Percentiles rank a stretch among this genome's conserved stretches.
These are phyloP conservation scores for Triops longicaudatus DNA, from an alignment of 1,140 invertebrate genomes.

Conservation along the genomic window DNA sequence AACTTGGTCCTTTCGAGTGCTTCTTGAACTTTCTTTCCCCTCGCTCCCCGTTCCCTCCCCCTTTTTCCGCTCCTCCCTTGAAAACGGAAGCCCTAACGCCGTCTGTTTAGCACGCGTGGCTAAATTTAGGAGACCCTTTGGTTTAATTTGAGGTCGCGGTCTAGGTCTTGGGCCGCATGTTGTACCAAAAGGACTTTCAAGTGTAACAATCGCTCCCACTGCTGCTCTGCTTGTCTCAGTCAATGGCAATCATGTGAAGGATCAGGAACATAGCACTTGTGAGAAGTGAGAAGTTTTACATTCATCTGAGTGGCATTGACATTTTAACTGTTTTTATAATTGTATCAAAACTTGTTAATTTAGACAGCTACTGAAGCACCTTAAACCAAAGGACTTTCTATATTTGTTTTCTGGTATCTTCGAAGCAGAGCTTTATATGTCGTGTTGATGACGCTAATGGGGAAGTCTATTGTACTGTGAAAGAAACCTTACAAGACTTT, in stretches of 20 bases:
- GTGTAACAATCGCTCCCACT: not conserved
- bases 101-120: slow-evolving; percentile 5
- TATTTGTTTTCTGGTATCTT: too few relatives aligned
- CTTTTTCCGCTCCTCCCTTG: not conserved
- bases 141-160: slow-evolving; percentile 11
- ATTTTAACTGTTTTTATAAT: too few relatives aligned
- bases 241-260: not conserved
- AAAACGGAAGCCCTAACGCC: slow-evolving; percentile 8
- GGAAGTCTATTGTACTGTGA: too few relatives aligned
- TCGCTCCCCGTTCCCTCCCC: too few relatives aligned
- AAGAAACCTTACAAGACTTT: too few relatives aligned
- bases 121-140: slow-evolving; percentile 15
- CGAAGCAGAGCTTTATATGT: too few relatives aligned
- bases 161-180: not conserved
- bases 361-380: too few relatives aligned
- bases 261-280: not conserved
- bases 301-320: too few relatives aligned
- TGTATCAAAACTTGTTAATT: too few relatives aligned
- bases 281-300: not conserved
- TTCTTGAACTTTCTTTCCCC: not conserved
- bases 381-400: too few relatives aligned
- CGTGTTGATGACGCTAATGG: too few relatives aligned
- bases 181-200: not conserved
- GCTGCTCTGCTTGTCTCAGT: not conserved
- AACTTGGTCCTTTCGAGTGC: not conserved